Percentiles rank a stretch among this genome's conserved stretches.
These are phyloP conservation scores for Polyommatus iphigenia DNA, from an alignment of 2,888 invertebrate species.

Conservation along the genomic window DNA sequence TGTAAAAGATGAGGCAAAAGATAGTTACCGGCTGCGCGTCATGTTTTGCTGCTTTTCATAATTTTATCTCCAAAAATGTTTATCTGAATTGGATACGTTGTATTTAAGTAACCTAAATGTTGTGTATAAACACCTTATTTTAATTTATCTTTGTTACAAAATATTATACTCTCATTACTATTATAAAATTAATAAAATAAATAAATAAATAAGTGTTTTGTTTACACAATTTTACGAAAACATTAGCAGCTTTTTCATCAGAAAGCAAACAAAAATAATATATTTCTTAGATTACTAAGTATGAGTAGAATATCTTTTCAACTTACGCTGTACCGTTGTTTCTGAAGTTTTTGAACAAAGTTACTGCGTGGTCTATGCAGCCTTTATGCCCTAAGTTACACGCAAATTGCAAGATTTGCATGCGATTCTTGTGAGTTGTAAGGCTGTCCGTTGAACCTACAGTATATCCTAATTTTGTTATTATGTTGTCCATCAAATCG, in stretches of 20 bases:
- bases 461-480: slow-evolving; percentile 72
- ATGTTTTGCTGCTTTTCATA: background rate
- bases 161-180: no score
- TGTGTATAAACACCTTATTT: no score
- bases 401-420: slow-evolving; percentile 80
- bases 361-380: slow-evolving; percentile 67
- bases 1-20: background rate
- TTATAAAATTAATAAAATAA: no score
- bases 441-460: slow-evolving; percentile 57
- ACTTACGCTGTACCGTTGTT: slow-evolving; percentile 61
- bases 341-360: slow-evolving; percentile 52
- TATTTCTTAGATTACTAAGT: background rate
- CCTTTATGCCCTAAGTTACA: slow-evolving; percentile 81
- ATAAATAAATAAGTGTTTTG: no score
- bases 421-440: slow-evolving; percentile 79
- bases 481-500: slow-evolving; percentile 53
- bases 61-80: no score
- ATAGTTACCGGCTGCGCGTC: background rate
- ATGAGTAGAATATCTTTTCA: background rate
- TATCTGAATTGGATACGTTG: no score
- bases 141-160: no score
- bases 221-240: background rate
- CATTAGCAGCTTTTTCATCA: background rate
- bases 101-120: no score
- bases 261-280: background rate